phyloP scores from a whole-genome alignment of 35 echinoderm and acorn worm genomes.

The Amphiura filiformis region DNA sequence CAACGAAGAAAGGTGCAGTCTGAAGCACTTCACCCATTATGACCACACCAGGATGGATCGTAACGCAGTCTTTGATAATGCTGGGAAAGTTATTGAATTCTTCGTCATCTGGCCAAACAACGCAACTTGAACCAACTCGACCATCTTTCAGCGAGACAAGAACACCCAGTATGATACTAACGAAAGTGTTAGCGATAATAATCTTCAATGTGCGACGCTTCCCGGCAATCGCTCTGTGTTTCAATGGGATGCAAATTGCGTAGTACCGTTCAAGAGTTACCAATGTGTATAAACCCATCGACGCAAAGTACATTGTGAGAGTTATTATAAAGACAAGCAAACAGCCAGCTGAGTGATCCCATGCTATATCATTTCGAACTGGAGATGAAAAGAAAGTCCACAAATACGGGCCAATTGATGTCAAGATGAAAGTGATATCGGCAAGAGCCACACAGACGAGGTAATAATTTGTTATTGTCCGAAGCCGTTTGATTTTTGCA shows the following conservation, averaged over 20 bases:
- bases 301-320: background rate
- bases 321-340: background rate
- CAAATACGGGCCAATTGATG: background rate
- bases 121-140: background rate
- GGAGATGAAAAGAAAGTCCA: background rate
- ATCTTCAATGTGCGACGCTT: background rate
- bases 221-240: background rate
- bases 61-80: too few species aligned
- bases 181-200: background rate
- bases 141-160: background rate
- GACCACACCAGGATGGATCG: background rate
- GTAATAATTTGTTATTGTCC: background rate
- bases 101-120: background rate
- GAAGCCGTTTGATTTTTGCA: background rate
- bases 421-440: background rate
- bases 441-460: background rate
- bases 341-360: background rate
- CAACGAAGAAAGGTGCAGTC: background rate
- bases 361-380: background rate
- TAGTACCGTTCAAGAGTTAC: background rate
- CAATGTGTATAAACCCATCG: background rate
- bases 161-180: background rate
- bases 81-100: too few species aligned
- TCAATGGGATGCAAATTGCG: background rate
- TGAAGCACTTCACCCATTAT: background rate